Evolutionary conservation across 2,113 vertebrate species (phyloP).

Genomic region (Myiagra hebetior): DNA sequence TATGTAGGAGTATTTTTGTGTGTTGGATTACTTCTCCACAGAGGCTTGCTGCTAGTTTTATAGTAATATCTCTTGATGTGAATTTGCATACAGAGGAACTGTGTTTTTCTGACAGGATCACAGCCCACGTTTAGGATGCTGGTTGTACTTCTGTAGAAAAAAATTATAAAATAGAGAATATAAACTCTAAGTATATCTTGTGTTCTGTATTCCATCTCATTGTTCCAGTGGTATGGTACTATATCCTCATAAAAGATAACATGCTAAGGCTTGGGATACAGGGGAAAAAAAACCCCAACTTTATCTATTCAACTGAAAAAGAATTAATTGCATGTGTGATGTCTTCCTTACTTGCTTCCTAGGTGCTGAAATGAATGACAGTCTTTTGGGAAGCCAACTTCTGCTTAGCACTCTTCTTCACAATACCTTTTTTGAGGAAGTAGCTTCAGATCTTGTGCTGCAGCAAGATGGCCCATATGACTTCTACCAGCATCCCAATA

Average conservation of each 20-base stretch:
- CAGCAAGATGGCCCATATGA: constrained; percentile 85
- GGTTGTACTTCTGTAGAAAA: neutral
- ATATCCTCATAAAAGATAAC: neutral
- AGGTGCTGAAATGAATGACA: constrained; percentile 86
- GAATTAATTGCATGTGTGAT: neutral
- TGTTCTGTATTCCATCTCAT: neutral
- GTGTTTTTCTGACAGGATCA: neutral
- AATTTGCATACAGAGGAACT: neutral
- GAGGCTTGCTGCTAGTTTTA: neutral
- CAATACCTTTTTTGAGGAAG: constrained; percentile 83
- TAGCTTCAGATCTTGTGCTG: constrained; percentile 71
- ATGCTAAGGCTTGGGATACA: neutral
- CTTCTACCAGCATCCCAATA: constrained; percentile 93
- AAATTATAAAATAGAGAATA: neutral
- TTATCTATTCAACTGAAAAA: neutral
- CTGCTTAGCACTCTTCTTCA: constrained; percentile 84
- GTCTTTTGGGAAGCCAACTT: constrained; percentile 84
- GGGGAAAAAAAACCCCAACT: rapidly evolving
- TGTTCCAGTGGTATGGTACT: neutral
- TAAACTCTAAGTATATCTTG: neutral
- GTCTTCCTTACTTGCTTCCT: neutral
- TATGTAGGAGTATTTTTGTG: neutral
- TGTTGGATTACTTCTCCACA: neutral
- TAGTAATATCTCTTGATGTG: neutral
- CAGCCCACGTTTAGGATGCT: neutral